phyloP scores from a whole-genome alignment of 2,888 invertebrate species.

The Ametastegia equiseti region DNA sequence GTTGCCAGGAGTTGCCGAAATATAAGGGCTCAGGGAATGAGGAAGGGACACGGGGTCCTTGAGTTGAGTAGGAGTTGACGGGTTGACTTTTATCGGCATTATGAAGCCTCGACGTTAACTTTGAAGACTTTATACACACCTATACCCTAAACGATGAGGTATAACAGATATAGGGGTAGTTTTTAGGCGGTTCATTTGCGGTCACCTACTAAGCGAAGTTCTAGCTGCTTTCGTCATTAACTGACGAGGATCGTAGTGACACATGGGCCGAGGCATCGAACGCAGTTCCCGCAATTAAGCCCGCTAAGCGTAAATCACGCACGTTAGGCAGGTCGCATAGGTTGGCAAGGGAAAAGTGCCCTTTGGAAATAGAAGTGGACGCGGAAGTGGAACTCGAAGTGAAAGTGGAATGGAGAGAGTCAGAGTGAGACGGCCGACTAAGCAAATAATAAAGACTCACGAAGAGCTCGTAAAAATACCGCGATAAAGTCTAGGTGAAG shows the following conservation, averaged over 20 bases:
- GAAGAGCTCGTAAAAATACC: slow-evolving; percentile 45
- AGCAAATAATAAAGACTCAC: slow-evolving; percentile 48
- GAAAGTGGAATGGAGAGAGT: slow-evolving; percentile 19
- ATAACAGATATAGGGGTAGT: background rate
- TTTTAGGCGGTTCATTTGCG: slow-evolving; percentile 6
- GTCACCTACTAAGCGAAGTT: background rate
- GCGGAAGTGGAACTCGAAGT: slow-evolving; percentile 33
- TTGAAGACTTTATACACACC: background rate
- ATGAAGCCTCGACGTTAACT: background rate
- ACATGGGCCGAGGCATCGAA: slow-evolving; percentile 13
- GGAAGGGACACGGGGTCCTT: background rate
- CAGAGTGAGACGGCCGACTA: slow-evolving; percentile 40
- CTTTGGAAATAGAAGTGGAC: slow-evolving; percentile 40
- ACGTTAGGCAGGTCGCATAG: too few relatives aligned
- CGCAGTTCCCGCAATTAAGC: slow-evolving; percentile 41
- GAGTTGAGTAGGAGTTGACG: slow-evolving; percentile 3
- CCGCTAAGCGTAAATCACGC: slow-evolving; percentile 1
- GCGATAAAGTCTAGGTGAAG: slow-evolving; percentile 48
- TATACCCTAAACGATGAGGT: background rate
- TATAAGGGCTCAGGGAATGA: slow-evolving; percentile 17
- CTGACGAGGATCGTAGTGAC: slow-evolving; percentile 38
- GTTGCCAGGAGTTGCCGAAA: slow-evolving; percentile 2
- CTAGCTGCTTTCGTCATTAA: background rate
- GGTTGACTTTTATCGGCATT: slow-evolving; percentile 37
- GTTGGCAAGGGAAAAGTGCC: slow-evolving; percentile 24